Base-by-base conservation (phyloP, 2,888 invertebrate genomes). In the Drosophila hamatofila region DNA sequence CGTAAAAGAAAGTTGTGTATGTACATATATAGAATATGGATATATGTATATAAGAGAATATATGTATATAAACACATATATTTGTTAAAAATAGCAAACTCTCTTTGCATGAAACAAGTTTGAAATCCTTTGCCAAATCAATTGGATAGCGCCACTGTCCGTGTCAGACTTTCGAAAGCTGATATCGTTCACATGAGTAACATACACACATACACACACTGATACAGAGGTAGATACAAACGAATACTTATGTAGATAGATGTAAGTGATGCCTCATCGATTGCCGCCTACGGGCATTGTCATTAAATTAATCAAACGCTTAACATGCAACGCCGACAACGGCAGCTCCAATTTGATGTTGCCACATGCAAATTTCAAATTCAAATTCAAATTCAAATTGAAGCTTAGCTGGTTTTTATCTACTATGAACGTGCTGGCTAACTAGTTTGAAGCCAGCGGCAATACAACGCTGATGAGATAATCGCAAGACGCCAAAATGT, bases 301-400 rank as follows among this genome's bases (percentile, higher is more conserved):
- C 81, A 84, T 87, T 88, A 88, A 88, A 84, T 88, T 84, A 84
- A 84, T 86, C 89, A 84, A 84, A 62, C 87, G 87, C 68, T 83
- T 74, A 83, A 84, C 82, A 63, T 83, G 87, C 81, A 74, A 57
- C 68, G 49, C 63, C 66, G 66, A 64, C 74, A 61, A 62, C 76
- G 35, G 71, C 83, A 85, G 80, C 83, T 78, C 67, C 81, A 78
- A 78, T 81, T 79, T 65, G 62, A 76, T 88, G 89, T 86, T 74
- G 87, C 79, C 89, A 84, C 83, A 86, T 88, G 87, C 83, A 86
- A 88, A 56, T 59, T 65, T 57, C 73, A 78, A 85, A 39, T 54
- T 71, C 54, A 33, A 44, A 44, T 58, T 55, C 41, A 41, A 54
- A 54, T 58, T 41, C 55, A 30, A 55, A 44, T 51, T 65, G 59